Conservation (phyloP, 2,888 invertebrate genomes). For the Sinotaia quadrata region DNA sequence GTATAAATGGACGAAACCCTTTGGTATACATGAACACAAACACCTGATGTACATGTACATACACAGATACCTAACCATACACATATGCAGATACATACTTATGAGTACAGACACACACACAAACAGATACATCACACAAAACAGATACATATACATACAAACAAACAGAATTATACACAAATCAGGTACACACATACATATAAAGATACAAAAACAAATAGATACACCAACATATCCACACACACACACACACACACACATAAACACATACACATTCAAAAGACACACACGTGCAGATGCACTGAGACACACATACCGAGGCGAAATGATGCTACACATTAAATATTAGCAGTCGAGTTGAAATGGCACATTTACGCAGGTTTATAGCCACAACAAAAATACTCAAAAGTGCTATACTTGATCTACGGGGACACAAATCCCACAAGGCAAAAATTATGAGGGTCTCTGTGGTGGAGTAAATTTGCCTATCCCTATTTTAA, state of each 20-base stretch:
- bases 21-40: neutral
- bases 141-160: neutral
- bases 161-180: neutral
- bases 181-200: no score
- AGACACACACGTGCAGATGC: neutral
- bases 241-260: neutral
- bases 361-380: no score
- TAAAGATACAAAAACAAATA: no score
- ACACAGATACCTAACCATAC: conserved; percentile 2
- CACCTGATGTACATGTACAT: neutral
- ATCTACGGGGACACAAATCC: no score
- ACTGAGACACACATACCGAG: neutral
- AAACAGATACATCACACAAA: neutral
- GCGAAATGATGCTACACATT: no score
- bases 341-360: no score
- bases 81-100: neutral
- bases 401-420: no score
- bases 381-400: no score
- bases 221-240: neutral
- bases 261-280: neutral
- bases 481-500: no score
- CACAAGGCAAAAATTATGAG: no score
- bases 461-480: no score
- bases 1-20: no score
- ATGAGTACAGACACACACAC: conserved; percentile 3